Conservation (phyloP, 35 echinoderm and acorn worm genomes). For the Stichopus chloronotus region DNA sequence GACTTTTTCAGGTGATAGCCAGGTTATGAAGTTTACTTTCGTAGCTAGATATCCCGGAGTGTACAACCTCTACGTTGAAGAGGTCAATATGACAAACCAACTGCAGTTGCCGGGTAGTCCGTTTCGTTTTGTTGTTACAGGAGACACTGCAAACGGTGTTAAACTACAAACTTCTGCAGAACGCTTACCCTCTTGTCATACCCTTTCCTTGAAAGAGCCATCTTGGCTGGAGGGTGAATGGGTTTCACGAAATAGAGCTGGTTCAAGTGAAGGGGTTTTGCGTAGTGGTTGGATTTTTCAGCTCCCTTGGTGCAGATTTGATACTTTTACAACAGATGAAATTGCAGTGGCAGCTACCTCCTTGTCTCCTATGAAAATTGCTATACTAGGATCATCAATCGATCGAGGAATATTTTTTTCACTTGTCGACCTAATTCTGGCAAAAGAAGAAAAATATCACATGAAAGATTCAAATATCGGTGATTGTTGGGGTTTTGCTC, state of each 20-base stretch:
- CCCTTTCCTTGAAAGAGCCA: not conserved
- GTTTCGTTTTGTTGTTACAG: not conserved
- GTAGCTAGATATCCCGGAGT: not conserved
- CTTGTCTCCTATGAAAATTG: not conserved
- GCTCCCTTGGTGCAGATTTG: not conserved
- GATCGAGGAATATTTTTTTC: slow-evolving; percentile 23
- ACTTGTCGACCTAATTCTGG: not conserved
- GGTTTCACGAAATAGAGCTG: not conserved
- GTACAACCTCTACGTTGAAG: not conserved
- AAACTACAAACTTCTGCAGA: not conserved
- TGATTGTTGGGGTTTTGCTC: slow-evolving; percentile 14
- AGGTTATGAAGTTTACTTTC: not conserved
- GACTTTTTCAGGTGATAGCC: not conserved
- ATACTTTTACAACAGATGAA: not conserved
- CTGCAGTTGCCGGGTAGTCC: slow-evolving; percentile 2
- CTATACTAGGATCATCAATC: not conserved
- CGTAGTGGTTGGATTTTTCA: slow-evolving; percentile 34
- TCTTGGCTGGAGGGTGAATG: slow-evolving; percentile 12
- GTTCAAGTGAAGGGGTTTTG: not conserved
- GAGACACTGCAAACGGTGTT: not conserved
- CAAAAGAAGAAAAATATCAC: not conserved
- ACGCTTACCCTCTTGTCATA: not conserved
- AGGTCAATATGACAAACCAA: not conserved
- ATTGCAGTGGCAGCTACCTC: not conserved
- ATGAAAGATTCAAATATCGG: not conserved